phyloP scores from a whole-genome alignment of 2,888 invertebrate species.

The Hypomecis atomaria region DNA sequence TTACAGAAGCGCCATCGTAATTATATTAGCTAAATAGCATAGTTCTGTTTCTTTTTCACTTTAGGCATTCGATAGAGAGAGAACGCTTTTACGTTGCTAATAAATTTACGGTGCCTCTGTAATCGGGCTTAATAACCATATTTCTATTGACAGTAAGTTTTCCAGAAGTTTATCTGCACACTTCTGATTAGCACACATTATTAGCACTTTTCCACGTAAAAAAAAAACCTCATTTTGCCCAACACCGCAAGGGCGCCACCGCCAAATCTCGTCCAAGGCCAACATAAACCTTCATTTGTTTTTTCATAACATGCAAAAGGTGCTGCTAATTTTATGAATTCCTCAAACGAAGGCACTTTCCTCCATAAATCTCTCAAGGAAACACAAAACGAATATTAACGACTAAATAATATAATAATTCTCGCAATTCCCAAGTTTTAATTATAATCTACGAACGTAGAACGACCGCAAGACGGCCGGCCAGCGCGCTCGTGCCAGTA shows the following conservation, averaged over 20 bases:
- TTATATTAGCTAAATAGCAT: too few relatives aligned
- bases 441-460: slow-evolving; percentile 19
- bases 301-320: not conserved
- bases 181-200: not conserved
- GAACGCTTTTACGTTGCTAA: too few relatives aligned
- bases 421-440: slow-evolving; percentile 18
- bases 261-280: too few relatives aligned
- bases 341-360: slow-evolving; percentile 8
- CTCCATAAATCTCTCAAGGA: slow-evolving; percentile 15
- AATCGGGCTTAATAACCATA: too few relatives aligned
- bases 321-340: slow-evolving; percentile 6
- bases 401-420: slow-evolving; percentile 18
- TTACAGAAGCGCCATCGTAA: too few relatives aligned
- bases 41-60: too few relatives aligned
- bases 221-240: not conserved
- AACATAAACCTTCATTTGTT: not conserved
- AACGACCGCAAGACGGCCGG: slow-evolving; percentile 12
- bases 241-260: not conserved
- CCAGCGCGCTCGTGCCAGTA: slow-evolving; percentile 6
- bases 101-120: too few relatives aligned
- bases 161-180: too few relatives aligned
- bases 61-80: too few relatives aligned
- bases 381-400: slow-evolving; percentile 18
- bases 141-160: too few relatives aligned
- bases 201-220: not conserved